Percentiles rank a stretch among this genome's conserved stretches.
Conservation (phyloP, 2,888 invertebrate genomes). For the Acholoe squamosa region DNA sequence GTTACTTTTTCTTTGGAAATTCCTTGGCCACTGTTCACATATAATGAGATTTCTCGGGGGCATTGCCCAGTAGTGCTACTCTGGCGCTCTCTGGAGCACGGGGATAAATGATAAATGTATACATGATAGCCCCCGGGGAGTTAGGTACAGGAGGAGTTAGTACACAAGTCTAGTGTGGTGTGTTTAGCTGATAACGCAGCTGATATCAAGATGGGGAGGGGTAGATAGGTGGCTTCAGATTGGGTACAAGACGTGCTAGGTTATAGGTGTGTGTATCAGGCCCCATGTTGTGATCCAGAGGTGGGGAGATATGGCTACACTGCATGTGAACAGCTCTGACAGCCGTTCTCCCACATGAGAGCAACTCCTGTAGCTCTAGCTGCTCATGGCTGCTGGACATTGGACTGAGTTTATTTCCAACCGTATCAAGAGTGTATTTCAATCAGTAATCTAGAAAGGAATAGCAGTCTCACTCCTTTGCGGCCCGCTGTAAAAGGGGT, state of each 20-base stretch:
- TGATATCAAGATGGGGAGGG: background rate
- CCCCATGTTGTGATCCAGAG: background rate
- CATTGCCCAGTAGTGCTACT: too few relatives aligned
- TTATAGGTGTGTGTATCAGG: background rate
- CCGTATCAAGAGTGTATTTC: too few relatives aligned
- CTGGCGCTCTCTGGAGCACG: background rate
- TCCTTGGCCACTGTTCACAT: background rate
- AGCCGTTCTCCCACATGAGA: too few relatives aligned
- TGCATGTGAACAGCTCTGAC: too few relatives aligned
- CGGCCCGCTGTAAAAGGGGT: too few relatives aligned
- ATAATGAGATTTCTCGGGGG: background rate
- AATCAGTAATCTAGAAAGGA: too few relatives aligned
- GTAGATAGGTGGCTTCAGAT: background rate
- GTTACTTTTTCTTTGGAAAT: background rate
- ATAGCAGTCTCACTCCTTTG: too few relatives aligned
- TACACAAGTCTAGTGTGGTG: background rate
- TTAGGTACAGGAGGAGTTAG: background rate
- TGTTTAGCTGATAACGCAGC: background rate
- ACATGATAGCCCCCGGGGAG: background rate
- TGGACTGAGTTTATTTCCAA: too few relatives aligned
- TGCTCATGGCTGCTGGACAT: too few relatives aligned
- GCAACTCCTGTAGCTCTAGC: too few relatives aligned
- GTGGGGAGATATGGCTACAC: too few relatives aligned
- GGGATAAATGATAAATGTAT: background rate
- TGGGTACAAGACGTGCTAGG: too few relatives aligned